A percentile compares a stretch with the other conserved stretches of the same genome.
Conservation (phyloP, 2,113 vertebrate species). For the Rhipidura dahli region DNA sequence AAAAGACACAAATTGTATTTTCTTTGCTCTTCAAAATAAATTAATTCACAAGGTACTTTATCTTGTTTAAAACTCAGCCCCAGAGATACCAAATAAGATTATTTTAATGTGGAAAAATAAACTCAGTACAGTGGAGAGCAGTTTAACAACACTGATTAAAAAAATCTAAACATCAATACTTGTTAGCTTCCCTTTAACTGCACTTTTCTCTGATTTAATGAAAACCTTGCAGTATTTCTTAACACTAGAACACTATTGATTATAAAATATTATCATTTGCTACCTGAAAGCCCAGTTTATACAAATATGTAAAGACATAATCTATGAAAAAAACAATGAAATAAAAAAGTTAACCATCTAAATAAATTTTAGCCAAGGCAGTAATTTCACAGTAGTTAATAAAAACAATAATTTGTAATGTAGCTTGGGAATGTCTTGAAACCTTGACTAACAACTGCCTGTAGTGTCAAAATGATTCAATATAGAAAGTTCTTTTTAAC, state of each 20-base stretch:
- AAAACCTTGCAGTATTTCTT: conserved; percentile 68
- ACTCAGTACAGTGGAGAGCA: conserved; percentile 65
- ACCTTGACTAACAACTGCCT: not conserved
- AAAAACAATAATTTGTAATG: not conserved
- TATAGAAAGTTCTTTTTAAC: not conserved
- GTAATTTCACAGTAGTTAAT: conserved; percentile 14
- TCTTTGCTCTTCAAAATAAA: conserved; percentile 62
- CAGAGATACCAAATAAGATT: conserved; percentile 58
- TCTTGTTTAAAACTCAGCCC: conserved; percentile 67
- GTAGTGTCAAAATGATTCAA: not conserved
- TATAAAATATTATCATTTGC: conserved; percentile 75
- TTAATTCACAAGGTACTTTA: conserved; percentile 63
- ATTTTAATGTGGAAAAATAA: conserved; percentile 71
- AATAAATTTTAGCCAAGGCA: conserved; percentile 19
- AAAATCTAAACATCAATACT: conserved; percentile 85
- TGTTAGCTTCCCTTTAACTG: conserved; percentile 84
- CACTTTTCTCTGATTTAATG: conserved; percentile 78
- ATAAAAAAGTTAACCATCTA: conserved; percentile 20
- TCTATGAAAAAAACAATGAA: not conserved
- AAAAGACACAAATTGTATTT: conserved; percentile 71
- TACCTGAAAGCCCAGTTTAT: conserved; percentile 74
- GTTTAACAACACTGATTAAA: conserved; percentile 84
- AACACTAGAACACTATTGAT: conserved; percentile 78
- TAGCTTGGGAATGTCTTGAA: not conserved
- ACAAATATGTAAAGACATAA: conserved; percentile 7